A percentile compares a stretch with the other conserved stretches of the same genome.
phyloP scores from a whole-genome alignment of 2,113 vertebrate species.

The Brachypodius melanocephalos region DNA sequence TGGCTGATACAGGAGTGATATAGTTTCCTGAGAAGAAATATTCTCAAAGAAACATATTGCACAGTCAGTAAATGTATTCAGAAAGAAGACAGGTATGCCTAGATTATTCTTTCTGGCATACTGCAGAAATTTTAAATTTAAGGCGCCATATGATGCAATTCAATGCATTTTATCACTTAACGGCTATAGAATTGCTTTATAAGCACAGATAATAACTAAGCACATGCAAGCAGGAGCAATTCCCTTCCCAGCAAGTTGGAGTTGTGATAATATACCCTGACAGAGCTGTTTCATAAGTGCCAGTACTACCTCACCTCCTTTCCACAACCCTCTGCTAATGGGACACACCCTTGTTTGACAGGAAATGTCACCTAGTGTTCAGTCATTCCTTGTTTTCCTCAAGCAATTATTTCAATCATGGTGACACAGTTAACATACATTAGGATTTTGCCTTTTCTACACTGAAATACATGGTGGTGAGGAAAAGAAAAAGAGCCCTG shows the following conservation, averaged over 20 bases:
- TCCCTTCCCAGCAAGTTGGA: not conserved
- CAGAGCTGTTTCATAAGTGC: not conserved
- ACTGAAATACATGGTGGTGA: not conserved
- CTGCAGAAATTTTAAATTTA: not conserved
- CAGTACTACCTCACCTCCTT: not conserved
- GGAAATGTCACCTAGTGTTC: not conserved
- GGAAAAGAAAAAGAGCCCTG: not conserved
- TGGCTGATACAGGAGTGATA: not conserved
- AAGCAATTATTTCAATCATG: not conserved
- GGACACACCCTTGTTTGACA: constrained; percentile 37
- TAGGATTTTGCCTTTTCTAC: not conserved
- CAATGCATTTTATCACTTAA: constrained; percentile 7
- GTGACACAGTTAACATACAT: not conserved
- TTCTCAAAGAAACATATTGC: not conserved
- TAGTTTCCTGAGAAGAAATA: not conserved
- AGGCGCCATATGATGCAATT: not conserved
- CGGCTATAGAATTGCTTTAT: not conserved
- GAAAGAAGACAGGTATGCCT: not conserved
- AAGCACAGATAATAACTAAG: constrained; percentile 26
- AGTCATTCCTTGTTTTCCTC: not conserved
- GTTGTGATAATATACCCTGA: not conserved
- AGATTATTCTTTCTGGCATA: not conserved
- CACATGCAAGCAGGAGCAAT: not conserved
- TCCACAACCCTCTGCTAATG: not conserved
- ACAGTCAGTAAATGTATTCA: not conserved